Base-by-base conservation (phyloP, 2,797 vertebrate genomes). In the Sebastes diaconus region DNA sequence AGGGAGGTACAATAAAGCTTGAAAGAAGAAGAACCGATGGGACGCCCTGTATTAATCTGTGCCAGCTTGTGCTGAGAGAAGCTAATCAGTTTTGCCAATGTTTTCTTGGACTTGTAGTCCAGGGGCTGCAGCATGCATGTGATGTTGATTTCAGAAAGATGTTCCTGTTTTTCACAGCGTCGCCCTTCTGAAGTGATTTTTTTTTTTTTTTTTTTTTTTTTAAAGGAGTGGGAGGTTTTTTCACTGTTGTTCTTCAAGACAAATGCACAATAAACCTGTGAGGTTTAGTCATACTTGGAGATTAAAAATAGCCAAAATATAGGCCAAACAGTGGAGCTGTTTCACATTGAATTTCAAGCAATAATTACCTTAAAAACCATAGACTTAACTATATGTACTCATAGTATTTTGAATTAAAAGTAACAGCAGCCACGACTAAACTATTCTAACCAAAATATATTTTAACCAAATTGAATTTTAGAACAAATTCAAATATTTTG, bases 1-100 rank as follows among this genome's bases (percentile, higher is more conserved):
- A 74, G 86, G 75, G 81, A 86, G 73, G 79, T 72, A 73, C 42
- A 18, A 39, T 75, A 81, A 80, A 84, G 74, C 65, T 72, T 74
- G n/a, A 73, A 57, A 67, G 68, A 75, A 20, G 61, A 81, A 42
- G 29, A 83, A 24, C 59, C 54, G 57, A 79, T 58, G 24, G 34
- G 68, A 73, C 11, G 7, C 59, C 39, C 58, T 46, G 18, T 59
- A 3, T 73, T 84, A 50, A 50, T 50, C 83, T 55, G 83, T 82
- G 79, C 73, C 87, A 87, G 66, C 29, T 42, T 50, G 34, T 65
- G 18, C 71, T 39, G 60, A 77, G 57, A 75, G 22, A 73, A 46
- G 16, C 32, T 63, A 60, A 75, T 74, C 66, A 63, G 27, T 64
- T 77, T 84, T 83, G 81, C 66, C 68, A 73, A 11, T 80, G 34